These are phyloP conservation scores for Pachypanchax playfairii DNA, from an alignment of 2,113 vertebrate genomes.

Conservation along the genomic window DNA sequence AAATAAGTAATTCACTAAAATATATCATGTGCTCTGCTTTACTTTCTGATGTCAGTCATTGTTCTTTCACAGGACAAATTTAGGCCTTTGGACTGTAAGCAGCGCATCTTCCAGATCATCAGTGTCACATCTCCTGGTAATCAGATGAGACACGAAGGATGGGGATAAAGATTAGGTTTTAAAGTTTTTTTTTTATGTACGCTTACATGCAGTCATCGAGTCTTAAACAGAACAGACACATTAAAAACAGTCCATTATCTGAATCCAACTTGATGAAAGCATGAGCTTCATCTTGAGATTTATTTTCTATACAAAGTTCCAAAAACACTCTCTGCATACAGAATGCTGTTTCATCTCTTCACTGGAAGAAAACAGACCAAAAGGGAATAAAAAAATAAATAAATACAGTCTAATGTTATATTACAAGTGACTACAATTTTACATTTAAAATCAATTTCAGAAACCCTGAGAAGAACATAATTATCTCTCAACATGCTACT, in stretches of 20 bases:
- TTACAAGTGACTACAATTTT: conserved; percentile 15
- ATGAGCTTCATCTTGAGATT: neutral
- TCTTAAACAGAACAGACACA: conserved; percentile 29
- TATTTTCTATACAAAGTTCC: neutral
- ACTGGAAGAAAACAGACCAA: neutral
- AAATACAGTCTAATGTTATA: conserved; percentile 8
- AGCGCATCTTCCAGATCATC: neutral
- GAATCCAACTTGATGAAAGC: conserved; percentile 14
- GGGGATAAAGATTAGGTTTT: conserved; percentile 1
- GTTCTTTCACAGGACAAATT: conserved; percentile 6
- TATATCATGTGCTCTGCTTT: neutral
- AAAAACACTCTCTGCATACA: neutral
- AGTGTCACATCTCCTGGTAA: conserved; percentile 27
- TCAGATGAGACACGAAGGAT: conserved; percentile 10
- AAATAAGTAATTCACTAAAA: conserved; percentile 4
- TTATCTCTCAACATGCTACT: conserved; percentile 36
- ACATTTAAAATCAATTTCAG: conserved; percentile 37
- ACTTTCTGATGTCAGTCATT: neutral
- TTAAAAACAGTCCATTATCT: conserved; percentile 36
- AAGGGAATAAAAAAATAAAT: neutral
- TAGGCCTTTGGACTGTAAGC: neutral
- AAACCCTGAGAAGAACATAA: conserved; percentile 25
- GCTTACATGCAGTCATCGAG: conserved; percentile 7
- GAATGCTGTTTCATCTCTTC: conserved; percentile 2
- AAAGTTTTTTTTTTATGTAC: conserved; percentile 6